These are phyloP conservation scores for Penelope pileata DNA, from an alignment of 2,113 vertebrate genomes.

Conservation along the genomic window DNA sequence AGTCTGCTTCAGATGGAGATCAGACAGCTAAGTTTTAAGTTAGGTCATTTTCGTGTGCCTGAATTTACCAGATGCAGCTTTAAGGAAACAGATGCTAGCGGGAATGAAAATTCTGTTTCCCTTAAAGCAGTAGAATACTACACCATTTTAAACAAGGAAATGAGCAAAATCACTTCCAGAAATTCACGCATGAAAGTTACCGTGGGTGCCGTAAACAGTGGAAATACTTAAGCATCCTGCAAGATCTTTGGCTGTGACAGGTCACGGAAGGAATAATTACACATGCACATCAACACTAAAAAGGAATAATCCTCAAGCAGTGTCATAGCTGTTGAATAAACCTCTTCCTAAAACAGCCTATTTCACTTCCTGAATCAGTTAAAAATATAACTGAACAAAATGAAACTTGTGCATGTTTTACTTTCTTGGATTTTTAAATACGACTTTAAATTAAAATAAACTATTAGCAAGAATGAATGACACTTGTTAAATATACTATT, in stretches of 20 bases:
- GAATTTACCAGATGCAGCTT: neutral
- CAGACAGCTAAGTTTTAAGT: neutral
- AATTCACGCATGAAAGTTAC: neutral
- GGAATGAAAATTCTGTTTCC: neutral
- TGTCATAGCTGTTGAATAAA: neutral
- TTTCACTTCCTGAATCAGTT: neutral
- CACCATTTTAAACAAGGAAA: neutral
- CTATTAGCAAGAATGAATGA: neutral
- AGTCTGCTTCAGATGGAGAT: neutral
- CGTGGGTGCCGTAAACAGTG: neutral
- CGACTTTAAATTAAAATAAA: neutral
- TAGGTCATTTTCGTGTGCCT: neutral
- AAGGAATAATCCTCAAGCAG: neutral
- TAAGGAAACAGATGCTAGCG: neutral
- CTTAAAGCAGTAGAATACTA: neutral
- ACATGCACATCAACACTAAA: neutral
- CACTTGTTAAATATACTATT: too few species aligned
- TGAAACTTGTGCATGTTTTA: neutral
- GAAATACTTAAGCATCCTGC: neutral
- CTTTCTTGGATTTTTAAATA: neutral
- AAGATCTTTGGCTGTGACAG: constrained; percentile 20
- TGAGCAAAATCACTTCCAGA: neutral
- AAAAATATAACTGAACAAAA: neutral
- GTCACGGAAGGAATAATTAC: neutral
- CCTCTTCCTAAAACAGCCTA: neutral